Conservation (phyloP, 2,797 vertebrate species). For the Lacerta bilineata region DNA sequence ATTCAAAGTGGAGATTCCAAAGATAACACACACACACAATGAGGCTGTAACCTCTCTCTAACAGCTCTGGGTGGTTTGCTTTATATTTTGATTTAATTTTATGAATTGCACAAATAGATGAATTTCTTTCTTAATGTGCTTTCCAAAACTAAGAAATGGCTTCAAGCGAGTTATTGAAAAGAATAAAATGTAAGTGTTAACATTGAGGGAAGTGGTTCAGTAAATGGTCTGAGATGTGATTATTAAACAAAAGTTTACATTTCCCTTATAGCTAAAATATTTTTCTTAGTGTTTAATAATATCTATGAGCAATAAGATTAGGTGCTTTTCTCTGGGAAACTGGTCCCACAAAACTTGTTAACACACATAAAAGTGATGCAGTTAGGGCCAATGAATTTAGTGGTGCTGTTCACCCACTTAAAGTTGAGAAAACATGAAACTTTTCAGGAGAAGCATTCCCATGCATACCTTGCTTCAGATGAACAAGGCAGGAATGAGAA, state of each 20-base stretch:
- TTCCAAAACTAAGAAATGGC: conserved; percentile 40
- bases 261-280: conserved; percentile 32
- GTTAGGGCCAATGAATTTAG: conserved; percentile 24
- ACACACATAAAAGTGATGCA: background rate
- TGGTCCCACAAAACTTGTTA: conserved; percentile 29
- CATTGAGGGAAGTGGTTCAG: background rate
- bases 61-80: conserved; percentile 31
- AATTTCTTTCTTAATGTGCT: conserved; percentile 25
- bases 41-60: background rate
- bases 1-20: conserved; percentile 18
- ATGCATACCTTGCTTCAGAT: conserved; percentile 17
- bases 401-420: background rate
- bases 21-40: conserved; percentile 9
- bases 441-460: background rate
- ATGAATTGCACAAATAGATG: conserved; percentile 15
- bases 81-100: conserved; percentile 29
- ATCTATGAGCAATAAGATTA: background rate
- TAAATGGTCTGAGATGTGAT: conserved; percentile 16
- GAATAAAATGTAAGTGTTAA: conserved; percentile 19
- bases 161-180: conserved; percentile 7
- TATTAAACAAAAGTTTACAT: conserved; percentile 14
- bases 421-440: conserved; percentile 7
- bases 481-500: background rate
- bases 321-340: conserved; percentile 20
- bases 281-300: conserved; percentile 32